Evolutionary conservation across 92 coral and sea anemone species (phyloP), one percentile per base, ranked within the genome.

Genomic region (Palythoa grandiflora): DNA sequence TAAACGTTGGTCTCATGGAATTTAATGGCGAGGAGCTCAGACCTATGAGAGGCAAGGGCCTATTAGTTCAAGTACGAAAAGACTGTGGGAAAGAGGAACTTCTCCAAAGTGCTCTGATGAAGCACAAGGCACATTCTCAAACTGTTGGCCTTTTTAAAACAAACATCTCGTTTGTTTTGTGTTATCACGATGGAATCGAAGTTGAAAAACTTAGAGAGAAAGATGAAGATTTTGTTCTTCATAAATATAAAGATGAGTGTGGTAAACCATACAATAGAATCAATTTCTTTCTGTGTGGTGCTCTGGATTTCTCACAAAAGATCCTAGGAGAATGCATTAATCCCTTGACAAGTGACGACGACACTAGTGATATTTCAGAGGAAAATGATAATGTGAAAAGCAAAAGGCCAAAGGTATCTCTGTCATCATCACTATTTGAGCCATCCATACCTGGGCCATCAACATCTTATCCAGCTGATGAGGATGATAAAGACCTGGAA

Each of bases 131-230:
- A 77, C 83, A 77, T 77, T 77, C 83, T 28, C 83, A 77, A 48
- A 77, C 38, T 77, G 70, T 47, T 36, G 36, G 57, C 50, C 81
- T 76, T 35, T 35, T 76, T 35, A 76, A 44, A 44, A 36, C 76
- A 71, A 77, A 77, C 83, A 47, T 77, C 52, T 77, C 83, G 83
- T 77, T 77, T 77, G 83, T 77, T 77, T 77, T 77, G 57, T 77
- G 83, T 47, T 77, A 77, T 40, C 70, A 77, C 55, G 83, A 35
- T 80, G 85, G 38, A 60, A 60, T 54, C 51, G 85, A 80, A 2
- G 50, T 10, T 40, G 75, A 80, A 54, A 80, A 59, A 40, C 68
- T 80, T 14, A 77, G 83, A 17, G 83, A 59, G 65, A 59, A 59
- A 59, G 65, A 59, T 59, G 65, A 59, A 59, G 65, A 59, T 59